Conservation (phyloP, 2,797 vertebrate species). For the Enteromius unitaeniatus region DNA sequence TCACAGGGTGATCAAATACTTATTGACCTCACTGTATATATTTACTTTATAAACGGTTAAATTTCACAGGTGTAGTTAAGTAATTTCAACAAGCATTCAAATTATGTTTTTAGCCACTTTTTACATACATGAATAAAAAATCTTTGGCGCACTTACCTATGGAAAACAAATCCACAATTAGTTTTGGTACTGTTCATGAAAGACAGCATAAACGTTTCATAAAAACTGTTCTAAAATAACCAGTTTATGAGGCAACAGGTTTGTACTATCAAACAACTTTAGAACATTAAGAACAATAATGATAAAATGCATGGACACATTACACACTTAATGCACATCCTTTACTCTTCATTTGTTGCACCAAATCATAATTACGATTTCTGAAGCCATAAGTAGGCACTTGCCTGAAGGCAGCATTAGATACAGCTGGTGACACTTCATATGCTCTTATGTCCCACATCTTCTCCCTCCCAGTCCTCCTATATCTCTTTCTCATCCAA, state of each 20-base stretch:
- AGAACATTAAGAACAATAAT: background rate
- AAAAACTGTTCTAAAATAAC: background rate
- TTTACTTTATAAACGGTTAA: no score
- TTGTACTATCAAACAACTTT: background rate
- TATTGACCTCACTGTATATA: no score
- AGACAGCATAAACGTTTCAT: background rate
- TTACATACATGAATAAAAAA: background rate
- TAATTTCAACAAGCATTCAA: background rate
- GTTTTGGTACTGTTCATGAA: background rate
- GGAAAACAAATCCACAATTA: background rate
- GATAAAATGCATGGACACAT: background rate
- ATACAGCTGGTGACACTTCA: conserved; percentile 12
- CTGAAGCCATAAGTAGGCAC: background rate
- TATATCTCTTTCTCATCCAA: background rate
- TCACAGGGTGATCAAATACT: no score
- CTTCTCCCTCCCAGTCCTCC: background rate
- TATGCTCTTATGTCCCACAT: conserved; percentile 5
- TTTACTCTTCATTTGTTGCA: conserved; percentile 21
- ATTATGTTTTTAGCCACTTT: background rate
- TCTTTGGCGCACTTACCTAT: background rate
- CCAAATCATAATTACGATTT: conserved; percentile 1
- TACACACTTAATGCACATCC: conserved; percentile 5
- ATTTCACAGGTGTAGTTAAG: background rate
- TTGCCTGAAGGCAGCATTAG: conserved; percentile 18
- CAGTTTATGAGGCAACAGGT: background rate